Evolutionary conservation across 2,113 vertebrate genomes (phyloP).

Genomic region (Columba livia): DNA sequence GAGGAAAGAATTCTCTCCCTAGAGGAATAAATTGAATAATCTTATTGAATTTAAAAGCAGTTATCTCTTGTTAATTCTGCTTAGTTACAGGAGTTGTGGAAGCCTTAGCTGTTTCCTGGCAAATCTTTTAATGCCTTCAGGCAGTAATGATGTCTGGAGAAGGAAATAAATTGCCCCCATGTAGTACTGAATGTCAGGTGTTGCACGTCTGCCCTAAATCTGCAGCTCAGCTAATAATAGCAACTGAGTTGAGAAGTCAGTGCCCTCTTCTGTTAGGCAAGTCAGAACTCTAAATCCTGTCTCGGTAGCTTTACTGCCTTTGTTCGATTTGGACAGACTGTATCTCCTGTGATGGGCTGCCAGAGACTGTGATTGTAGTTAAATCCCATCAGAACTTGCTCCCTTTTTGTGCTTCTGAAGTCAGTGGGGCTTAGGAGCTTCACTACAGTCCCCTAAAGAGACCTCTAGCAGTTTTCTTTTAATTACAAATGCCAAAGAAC

Average conservation of each 20-base stretch:
- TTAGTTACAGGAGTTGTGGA: background rate
- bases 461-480: background rate
- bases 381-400: background rate
- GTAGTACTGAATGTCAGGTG: background rate
- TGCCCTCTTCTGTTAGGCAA: background rate
- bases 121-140: background rate
- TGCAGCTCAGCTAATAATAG: background rate
- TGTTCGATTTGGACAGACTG: background rate
- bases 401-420: background rate
- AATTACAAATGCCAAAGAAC: background rate
- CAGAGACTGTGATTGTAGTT: background rate
- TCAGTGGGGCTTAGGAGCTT: background rate
- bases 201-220: background rate
- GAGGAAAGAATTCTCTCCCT: background rate
- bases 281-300: background rate
- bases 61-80: background rate
- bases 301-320: background rate
- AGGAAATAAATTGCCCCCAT: background rate
- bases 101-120: background rate
- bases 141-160: background rate
- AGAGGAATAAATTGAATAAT: background rate
- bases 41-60: background rate
- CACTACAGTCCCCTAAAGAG: background rate
- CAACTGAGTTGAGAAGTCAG: background rate
- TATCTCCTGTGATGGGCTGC: background rate